These are phyloP conservation scores for Montipora sp. DNA, from an alignment of 64 coral and sea anemone species.

Conservation along the genomic window DNA sequence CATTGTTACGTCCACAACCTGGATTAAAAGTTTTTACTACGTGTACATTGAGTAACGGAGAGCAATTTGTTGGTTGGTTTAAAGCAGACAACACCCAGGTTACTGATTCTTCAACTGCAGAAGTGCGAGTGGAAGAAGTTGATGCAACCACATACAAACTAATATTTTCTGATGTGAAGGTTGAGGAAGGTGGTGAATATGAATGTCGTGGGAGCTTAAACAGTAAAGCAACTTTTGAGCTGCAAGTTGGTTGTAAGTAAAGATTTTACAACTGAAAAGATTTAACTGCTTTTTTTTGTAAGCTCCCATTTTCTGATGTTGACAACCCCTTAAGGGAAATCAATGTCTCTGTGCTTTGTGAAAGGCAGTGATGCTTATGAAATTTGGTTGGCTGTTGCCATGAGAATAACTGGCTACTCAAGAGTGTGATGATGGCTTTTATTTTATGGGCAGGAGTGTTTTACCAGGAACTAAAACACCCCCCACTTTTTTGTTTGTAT, in stretches of 20 bases:
- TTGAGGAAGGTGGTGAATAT: conserved; percentile 21
- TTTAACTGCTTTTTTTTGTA: not conserved
- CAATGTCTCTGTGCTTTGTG: too few relatives aligned
- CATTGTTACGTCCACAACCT: not conserved
- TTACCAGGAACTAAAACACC: too few relatives aligned
- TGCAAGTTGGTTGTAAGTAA: conserved; percentile 50
- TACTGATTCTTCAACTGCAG: not conserved
- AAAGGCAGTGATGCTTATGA: too few relatives aligned
- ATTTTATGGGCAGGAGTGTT: too few relatives aligned
- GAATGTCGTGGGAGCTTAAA: conserved; percentile 6
- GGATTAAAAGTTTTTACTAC: not conserved
- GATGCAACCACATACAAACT: not conserved
- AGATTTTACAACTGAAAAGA: not conserved
- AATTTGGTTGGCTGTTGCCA: too few relatives aligned
- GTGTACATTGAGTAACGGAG: not conserved
- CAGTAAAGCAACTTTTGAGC: not conserved
- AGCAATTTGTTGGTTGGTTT: conserved; percentile 40
- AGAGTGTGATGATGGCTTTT: too few relatives aligned
- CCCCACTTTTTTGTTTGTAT: too few relatives aligned
- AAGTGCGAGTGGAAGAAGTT: not conserved
- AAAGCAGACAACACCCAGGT: not conserved
- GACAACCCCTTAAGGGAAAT: too few relatives aligned
- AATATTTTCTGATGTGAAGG: not conserved
- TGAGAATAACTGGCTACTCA: too few relatives aligned
- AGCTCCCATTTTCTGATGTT: too few relatives aligned